Evolutionary conservation across 2,797 vertebrate genomes (phyloP), one percentile per base, ranked within the genome.

Genomic region (Pantherophis alleghaniensis): DNA sequence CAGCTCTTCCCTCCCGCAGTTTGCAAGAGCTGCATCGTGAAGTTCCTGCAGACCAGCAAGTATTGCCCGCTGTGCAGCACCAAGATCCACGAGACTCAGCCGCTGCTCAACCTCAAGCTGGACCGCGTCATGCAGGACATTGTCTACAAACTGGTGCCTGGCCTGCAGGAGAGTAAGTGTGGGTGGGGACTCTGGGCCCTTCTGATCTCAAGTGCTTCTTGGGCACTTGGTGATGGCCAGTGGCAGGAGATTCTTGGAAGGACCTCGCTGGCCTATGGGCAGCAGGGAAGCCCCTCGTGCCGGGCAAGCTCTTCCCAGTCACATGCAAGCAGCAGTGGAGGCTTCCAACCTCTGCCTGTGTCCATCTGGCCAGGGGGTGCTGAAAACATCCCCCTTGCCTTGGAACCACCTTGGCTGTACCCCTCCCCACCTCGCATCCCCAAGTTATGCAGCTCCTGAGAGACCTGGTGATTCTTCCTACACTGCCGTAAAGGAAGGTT

Each of bases 11-110:
- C 4, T 20, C 47, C 57, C 89, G 0, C 97, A 99, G 99, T 99
- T 95, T 99, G 99, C 97, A 99, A 99, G 97, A 99, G 99, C 96
- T 99, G 99, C 96, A 99, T 99, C 5, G 99, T 99, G 92, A 99
- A 99, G 97, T 99, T 99, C 96, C 98, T 99, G 86, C 99, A 99
- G 97, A 99, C 99, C 87, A 99, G 99, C 98, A 99, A 99, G 96
- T 99, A 99, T 94, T 99, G 99, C 97, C 99, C 99, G n/a, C 99
- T 99, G 99, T 99, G 99, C 97, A 99, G 99, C 98, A 99, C 99
- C 96, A 99, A 99, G 98, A 99, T 99, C 97, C 99, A 99, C 0
- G 99, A 99, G 98, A 99, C 99, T 0, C 99, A 99, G 97, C 99
- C 99, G 0, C 97, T 99, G 95, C 98, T 99, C 95, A 99, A 99